Conservation (phyloP, 2,797 vertebrate species). For the Pantherophis vulpinus region DNA sequence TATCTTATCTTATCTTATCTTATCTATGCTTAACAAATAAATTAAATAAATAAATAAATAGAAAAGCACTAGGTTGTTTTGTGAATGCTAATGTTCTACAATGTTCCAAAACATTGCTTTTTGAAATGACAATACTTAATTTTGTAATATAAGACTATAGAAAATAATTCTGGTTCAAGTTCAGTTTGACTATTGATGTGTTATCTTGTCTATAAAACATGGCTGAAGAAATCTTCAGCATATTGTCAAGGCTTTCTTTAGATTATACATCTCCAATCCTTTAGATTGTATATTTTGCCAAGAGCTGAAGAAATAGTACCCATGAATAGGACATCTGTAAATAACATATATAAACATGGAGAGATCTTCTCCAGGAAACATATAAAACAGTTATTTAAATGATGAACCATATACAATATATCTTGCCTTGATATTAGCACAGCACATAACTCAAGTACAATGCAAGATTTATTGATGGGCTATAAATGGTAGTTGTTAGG, state of each 20-base stretch:
- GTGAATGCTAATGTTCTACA: neutral
- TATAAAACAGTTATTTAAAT: neutral
- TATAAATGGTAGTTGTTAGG: neutral
- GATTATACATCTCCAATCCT: neutral
- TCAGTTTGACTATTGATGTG: neutral
- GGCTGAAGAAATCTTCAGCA: neutral
- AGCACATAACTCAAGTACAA: neutral
- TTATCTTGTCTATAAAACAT: neutral
- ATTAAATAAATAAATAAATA: rapidly evolving
- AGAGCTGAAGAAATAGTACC: neutral
- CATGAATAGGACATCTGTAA: neutral
- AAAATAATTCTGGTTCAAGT: neutral
- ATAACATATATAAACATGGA: neutral
- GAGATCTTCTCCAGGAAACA: neutral
- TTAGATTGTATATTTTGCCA: neutral
- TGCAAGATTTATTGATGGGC: neutral
- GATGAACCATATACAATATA: neutral
- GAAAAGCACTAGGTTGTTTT: neutral
- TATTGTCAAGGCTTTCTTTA: neutral
- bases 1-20: too few species aligned
- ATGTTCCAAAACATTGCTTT: neutral
- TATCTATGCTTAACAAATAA: too few species aligned
- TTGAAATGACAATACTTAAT: neutral
- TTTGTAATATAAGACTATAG: neutral
- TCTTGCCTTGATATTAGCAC: neutral